These are phyloP conservation scores for Xylota segnis DNA, from an alignment of 2,888 invertebrate genomes.

Conservation along the genomic window DNA sequence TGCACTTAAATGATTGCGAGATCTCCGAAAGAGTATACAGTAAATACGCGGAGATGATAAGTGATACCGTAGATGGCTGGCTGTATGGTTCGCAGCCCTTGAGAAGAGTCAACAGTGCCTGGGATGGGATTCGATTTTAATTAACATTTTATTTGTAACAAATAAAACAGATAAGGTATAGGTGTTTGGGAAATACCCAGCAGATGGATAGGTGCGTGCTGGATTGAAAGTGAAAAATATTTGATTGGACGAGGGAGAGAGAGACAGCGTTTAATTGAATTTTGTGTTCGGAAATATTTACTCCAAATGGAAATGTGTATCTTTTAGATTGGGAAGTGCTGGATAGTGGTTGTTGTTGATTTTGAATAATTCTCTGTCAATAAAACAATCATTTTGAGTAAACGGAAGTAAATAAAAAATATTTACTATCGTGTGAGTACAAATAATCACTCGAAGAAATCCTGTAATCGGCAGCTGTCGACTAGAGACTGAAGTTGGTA, in stretches of 20 bases:
- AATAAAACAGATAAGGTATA: constrained; percentile 13
- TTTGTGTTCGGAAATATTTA: constrained; percentile 20
- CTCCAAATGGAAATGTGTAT: background rate
- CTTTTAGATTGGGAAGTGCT: background rate
- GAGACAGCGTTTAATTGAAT: constrained; percentile 18
- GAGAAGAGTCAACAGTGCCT: constrained; percentile 45
- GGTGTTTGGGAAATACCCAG: constrained; percentile 22
- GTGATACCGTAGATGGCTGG: constrained; percentile 13
- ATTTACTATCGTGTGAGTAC: too few species aligned
- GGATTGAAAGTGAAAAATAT: constrained; percentile 22
- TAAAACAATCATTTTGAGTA: background rate
- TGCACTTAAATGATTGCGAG: constrained; percentile 73
- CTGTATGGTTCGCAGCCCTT: constrained; percentile 41
- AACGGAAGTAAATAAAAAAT: background rate
- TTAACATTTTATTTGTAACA: constrained; percentile 62
- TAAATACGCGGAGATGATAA: constrained; percentile 44
- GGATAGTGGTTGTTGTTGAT: background rate
- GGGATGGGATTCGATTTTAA: constrained; percentile 52
- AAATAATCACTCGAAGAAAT: too few species aligned
- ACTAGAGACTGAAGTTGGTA: too few species aligned
- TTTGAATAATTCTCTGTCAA: background rate
- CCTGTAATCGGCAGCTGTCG: too few species aligned
- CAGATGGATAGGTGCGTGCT: background rate
- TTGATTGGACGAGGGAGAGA: background rate
- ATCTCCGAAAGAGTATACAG: constrained; percentile 27